These are phyloP conservation scores for Pentalonia nigronervosa DNA, from an alignment of 1,140 invertebrate genomes.

Conservation along the genomic window DNA sequence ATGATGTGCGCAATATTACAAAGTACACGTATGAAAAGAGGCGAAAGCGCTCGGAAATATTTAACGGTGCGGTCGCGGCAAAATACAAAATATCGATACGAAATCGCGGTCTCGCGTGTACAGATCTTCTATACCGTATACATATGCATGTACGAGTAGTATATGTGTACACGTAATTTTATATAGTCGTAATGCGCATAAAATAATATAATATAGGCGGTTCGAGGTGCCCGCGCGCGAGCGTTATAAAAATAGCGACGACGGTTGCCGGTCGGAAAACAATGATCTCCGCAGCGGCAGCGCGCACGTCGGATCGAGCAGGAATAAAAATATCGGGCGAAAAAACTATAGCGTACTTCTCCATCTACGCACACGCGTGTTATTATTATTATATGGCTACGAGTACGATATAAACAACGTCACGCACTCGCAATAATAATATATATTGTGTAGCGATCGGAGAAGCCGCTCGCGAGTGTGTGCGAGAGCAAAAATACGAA, in stretches of 20 bases:
- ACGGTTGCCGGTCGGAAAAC: neutral
- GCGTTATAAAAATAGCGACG: neutral
- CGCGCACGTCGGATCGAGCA: neutral
- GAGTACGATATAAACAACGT: neutral
- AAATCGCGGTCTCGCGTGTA: too few species aligned
- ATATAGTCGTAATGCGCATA: neutral
- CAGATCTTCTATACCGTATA: neutral
- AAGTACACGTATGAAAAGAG: neutral
- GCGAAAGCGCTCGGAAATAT: neutral
- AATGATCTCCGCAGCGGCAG: neutral
- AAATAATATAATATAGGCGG: neutral
- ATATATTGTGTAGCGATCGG: neutral
- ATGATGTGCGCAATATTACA: too few species aligned
- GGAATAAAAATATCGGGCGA: neutral
- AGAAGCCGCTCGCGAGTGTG: neutral
- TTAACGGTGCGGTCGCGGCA: neutral
- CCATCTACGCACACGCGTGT: too few species aligned
- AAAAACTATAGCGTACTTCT: neutral
- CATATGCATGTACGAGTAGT: too few species aligned
- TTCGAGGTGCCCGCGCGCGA: neutral
- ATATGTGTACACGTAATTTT: neutral
- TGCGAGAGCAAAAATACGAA: too few species aligned
- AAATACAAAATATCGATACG: neutral
- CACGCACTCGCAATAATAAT: constrained; percentile 6
- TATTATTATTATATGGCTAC: too few species aligned